phyloP scores from a whole-genome alignment of 2,113 vertebrate genomes.

The Atlantisia rogersi region DNA sequence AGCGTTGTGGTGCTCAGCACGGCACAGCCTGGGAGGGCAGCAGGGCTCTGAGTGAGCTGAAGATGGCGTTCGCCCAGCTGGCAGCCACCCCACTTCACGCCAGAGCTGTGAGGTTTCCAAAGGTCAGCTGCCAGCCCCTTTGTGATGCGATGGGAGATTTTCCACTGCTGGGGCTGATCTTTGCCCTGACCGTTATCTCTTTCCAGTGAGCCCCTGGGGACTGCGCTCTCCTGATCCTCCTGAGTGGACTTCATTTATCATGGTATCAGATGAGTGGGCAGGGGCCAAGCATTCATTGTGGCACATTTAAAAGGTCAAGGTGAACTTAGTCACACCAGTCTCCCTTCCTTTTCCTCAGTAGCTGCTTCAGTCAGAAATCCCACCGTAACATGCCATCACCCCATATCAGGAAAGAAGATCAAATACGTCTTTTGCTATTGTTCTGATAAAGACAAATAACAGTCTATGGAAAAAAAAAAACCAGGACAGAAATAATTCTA shows the following conservation, averaged over 20 bases:
- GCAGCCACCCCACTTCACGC: background rate
- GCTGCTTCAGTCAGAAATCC: background rate
- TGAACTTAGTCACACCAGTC: background rate
- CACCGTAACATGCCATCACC: accelerated
- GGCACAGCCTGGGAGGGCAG: accelerated
- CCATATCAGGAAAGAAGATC: background rate
- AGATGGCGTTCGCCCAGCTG: background rate
- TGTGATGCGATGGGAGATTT: background rate
- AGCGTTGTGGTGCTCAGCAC: background rate
- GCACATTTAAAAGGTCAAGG: background rate
- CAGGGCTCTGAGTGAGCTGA: background rate
- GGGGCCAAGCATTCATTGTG: background rate
- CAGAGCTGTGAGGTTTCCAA: background rate
- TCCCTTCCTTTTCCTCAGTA: background rate
- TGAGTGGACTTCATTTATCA: background rate
- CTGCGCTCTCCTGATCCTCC: background rate
- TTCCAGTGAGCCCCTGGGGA: background rate
- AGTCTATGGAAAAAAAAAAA: background rate
- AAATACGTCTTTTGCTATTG: background rate
- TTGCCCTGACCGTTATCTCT: background rate
- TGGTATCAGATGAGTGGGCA: background rate
- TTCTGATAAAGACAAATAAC: background rate
- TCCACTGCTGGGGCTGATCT: background rate
- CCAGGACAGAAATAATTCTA: background rate
- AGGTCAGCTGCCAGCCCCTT: background rate